Evolutionary conservation across 1,140 invertebrate genomes (phyloP).

Genomic region (Eulimnadia texana): DNA sequence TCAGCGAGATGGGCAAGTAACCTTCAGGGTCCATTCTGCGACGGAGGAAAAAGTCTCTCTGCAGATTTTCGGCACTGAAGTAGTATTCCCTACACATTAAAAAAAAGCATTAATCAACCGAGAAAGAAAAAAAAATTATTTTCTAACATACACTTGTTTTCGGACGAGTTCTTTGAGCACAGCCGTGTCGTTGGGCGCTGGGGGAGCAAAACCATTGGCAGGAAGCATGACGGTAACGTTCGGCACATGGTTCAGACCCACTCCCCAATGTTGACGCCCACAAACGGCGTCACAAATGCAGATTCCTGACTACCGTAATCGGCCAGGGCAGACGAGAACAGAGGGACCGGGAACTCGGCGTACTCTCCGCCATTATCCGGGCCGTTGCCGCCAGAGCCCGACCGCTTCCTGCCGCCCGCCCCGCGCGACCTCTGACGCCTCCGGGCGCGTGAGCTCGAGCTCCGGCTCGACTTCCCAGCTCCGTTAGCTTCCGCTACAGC

Average conservation of each 20-base stretch:
- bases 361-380: slow-evolving; percentile 5
- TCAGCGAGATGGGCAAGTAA: slow-evolving; percentile 78
- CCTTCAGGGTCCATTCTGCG: slow-evolving; percentile 92
- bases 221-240: slow-evolving; percentile 7
- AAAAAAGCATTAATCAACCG: slow-evolving; percentile 18
- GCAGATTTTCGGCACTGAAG: slow-evolving; percentile 93
- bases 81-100: slow-evolving; percentile 83
- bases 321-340: slow-evolving; percentile 16
- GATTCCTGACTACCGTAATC: slow-evolving; percentile 15
- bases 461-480: background rate
- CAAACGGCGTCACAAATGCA: slow-evolving; percentile 22
- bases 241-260: slow-evolving; percentile 9
- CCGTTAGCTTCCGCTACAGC: background rate
- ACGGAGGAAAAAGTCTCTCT: slow-evolving; percentile 88
- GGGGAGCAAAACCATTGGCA: slow-evolving; percentile 2
- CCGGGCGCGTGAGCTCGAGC: slow-evolving; percentile 9
- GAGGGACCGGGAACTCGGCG: slow-evolving; percentile 13
- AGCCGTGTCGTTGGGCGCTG: slow-evolving; percentile 2
- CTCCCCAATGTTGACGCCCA: slow-evolving; percentile 13
- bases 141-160: slow-evolving; percentile 13
- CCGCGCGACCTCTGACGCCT: slow-evolving; percentile 9
- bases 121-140: background rate
- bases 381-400: background rate
- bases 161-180: slow-evolving; percentile 13
- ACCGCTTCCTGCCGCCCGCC: background rate